These are phyloP conservation scores for Cremastinae sp. DNA, from an alignment of 2,888 invertebrate species.

Conservation along the genomic window DNA sequence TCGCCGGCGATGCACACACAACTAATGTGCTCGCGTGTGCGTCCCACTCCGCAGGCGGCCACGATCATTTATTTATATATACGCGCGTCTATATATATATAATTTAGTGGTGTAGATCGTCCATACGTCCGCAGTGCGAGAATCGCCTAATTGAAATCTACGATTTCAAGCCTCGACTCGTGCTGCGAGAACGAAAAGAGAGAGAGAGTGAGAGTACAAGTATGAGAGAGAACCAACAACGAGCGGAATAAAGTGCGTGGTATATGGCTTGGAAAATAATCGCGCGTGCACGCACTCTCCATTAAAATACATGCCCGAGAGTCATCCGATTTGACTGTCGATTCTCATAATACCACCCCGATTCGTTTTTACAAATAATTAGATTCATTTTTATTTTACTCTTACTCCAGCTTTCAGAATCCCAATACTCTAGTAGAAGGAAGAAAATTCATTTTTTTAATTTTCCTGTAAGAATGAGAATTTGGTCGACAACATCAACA, in stretches of 20 bases:
- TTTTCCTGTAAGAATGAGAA: too few species aligned
- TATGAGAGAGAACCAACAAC: background rate
- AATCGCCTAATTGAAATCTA: constrained; percentile 76
- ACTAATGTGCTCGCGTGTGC: constrained; percentile 60
- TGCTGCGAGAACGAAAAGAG: constrained; percentile 34
- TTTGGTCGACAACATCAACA: too few species aligned
- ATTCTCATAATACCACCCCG: constrained; percentile 33
- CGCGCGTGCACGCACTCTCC: constrained; percentile 50
- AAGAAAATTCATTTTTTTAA: too few species aligned
- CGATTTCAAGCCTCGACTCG: constrained; percentile 72
- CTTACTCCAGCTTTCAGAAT: too few species aligned
- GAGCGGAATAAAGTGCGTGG: constrained; percentile 55
- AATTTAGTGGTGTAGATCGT: constrained; percentile 46
- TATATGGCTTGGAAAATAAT: constrained; percentile 35
- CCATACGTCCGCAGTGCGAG: constrained; percentile 51
- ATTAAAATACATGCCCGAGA: constrained; percentile 45
- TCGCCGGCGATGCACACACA: constrained; percentile 67
- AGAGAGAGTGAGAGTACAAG: constrained; percentile 1
- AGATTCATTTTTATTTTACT: constrained; percentile 22
- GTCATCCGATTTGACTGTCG: constrained; percentile 18
- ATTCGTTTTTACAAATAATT: constrained; percentile 35
- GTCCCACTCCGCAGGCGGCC: constrained; percentile 58
- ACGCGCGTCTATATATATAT: constrained; percentile 7
- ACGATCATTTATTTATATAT: constrained; percentile 47
- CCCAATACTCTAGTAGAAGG: too few species aligned